Conservation (phyloP, 1,140 invertebrate species). For the Bathynomus jamesi region DNA sequence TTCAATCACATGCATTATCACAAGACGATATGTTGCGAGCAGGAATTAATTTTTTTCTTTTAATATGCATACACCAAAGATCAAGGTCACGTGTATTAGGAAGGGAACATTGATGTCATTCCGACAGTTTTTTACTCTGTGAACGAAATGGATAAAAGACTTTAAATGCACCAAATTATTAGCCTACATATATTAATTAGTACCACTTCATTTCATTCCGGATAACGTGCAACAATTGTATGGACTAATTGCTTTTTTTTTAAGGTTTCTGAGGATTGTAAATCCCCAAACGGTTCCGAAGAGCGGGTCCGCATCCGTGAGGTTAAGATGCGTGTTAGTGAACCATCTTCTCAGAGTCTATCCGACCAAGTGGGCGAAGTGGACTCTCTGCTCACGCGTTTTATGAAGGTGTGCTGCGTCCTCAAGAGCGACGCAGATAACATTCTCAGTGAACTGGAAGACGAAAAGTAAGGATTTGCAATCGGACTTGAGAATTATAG, state of each 20-base stretch:
- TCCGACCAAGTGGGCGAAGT: conserved; percentile 30
- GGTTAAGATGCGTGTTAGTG: not conserved
- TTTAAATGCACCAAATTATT: too few relatives aligned
- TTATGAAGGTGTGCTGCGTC: conserved; percentile 35
- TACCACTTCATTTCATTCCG: too few relatives aligned
- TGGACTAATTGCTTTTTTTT: not conserved
- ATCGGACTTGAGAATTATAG: not conserved
- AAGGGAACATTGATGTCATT: too few relatives aligned
- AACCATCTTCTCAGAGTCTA: not conserved
- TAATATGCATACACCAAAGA: too few relatives aligned
- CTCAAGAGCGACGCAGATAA: conserved; percentile 33
- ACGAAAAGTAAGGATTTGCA: conserved; percentile 23
- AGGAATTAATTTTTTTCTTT: too few relatives aligned
- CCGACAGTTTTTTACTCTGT: too few relatives aligned
- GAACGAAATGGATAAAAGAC: too few relatives aligned
- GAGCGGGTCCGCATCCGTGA: not conserved
- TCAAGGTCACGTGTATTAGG: too few relatives aligned
- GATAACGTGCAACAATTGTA: too few relatives aligned
- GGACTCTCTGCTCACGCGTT: conserved; percentile 29
- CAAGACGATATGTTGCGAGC: too few relatives aligned
- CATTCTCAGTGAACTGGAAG: conserved; percentile 23
- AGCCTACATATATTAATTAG: too few relatives aligned
- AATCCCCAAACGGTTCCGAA: conserved; percentile 31
- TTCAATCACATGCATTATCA: too few relatives aligned
- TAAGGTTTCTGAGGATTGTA: conserved; percentile 5